Percentiles rank a stretch among this genome's conserved stretches.
Evolutionary conservation across 2,113 vertebrate species (phyloP).

Genomic region (Tricholaema leucomelas): DNA sequence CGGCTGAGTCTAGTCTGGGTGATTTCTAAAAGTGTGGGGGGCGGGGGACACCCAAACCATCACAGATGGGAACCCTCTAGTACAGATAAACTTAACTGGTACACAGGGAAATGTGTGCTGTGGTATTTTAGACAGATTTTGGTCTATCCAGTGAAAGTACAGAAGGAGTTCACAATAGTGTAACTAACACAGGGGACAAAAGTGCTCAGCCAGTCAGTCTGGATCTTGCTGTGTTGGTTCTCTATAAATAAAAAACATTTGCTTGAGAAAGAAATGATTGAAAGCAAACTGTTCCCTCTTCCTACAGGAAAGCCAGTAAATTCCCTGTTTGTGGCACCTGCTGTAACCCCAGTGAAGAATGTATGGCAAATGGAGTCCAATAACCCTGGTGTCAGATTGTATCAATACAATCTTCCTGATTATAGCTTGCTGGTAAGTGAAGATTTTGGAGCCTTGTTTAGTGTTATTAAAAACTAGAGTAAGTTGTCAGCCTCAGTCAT

Average conservation of each 20-base stretch:
- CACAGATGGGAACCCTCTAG: background rate
- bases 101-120: background rate
- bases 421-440: constrained; percentile 83
- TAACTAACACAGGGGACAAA: background rate
- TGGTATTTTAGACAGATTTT: background rate
- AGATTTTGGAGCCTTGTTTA: background rate
- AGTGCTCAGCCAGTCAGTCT: background rate
- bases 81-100: background rate
- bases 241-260: background rate
- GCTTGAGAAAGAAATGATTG: background rate
- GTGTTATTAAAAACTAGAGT: background rate
- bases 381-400: constrained; percentile 90
- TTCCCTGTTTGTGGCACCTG: constrained; percentile 91
- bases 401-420: constrained; percentile 80
- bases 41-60: too few relatives aligned
- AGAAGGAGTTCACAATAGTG: background rate
- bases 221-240: background rate
- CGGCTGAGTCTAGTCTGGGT: too few relatives aligned
- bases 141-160: background rate
- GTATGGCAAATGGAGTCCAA: constrained; percentile 81
- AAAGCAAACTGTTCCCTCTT: background rate
- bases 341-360: constrained; percentile 88
- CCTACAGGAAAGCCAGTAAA: constrained; percentile 82
- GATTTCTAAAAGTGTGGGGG: too few relatives aligned
- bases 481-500: background rate